Evolutionary conservation across 2,113 vertebrate genomes (phyloP), one percentile per base, ranked within the genome.

Genomic region (Siniperca knerii): DNA sequence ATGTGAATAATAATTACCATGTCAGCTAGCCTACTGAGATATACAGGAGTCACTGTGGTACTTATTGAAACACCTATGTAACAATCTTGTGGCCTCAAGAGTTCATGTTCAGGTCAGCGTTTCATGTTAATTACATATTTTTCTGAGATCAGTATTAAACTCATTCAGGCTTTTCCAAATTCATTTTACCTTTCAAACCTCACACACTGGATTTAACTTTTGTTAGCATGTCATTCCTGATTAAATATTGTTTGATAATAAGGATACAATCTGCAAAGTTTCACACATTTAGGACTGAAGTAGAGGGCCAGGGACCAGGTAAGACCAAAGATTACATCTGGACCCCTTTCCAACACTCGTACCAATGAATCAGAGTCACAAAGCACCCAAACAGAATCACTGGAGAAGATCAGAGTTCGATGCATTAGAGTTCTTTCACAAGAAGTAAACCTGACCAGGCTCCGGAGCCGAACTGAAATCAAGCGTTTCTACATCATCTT

Each of bases 1-100:
- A 77, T 40, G 66, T 62, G 62, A 88, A 81, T 83, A 78, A 75
- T 86, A 86, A 89, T 90, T 84, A 78, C 21, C 35, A 52, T 71
- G 79, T 87, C 89, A 55, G 58, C 61, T 33, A 21, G 29, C 55
- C 33, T 46, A 33, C 62, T 61, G 52, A 76, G 73, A 67, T 57
- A 69, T 33, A 2, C 50, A 50, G 42, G 44, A 66, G 21, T 66
- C 2, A 61, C 40, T 71, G 29, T 37, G 46, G 33, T 61, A 60
- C 61, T 76, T 65, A 40, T 6, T 29, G 6, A 67, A 66, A 85
- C 37, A 64, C 42, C 67, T 21, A 61, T 4, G 5, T 50, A 66
- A 75, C 76, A 82, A 33, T 60, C n/a, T 11, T 25, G 40, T 40
- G 62, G 55, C 72, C 40, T 40, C 20, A 46, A 10, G 23, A 55